Conservation (phyloP, 2,113 vertebrate species). For the Eupsittula cactorum region DNA sequence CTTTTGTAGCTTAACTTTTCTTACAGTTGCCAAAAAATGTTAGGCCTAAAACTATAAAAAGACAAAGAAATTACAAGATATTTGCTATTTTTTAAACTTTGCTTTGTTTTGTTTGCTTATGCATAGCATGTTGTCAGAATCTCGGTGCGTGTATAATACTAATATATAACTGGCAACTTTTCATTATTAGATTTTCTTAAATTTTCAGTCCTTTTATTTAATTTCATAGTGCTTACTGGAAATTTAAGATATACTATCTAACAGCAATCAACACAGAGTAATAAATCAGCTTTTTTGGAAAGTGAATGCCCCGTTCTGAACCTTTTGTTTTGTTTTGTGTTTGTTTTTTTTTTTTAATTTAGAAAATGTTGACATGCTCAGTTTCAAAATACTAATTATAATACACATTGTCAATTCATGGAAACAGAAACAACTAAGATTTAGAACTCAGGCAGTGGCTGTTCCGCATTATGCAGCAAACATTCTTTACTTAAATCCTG, state of each 20-base stretch:
- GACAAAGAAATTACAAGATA: neutral
- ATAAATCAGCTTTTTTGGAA: neutral
- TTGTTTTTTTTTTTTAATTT: neutral
- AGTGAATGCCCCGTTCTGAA: neutral
- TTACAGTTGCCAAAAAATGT: neutral
- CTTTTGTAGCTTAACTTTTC: neutral
- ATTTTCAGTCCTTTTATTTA: neutral
- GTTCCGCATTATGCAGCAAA: neutral
- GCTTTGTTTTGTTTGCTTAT: neutral
- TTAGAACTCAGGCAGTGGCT: neutral
- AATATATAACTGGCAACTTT: neutral
- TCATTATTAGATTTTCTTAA: neutral
- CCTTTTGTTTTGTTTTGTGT: neutral
- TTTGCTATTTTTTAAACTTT: neutral
- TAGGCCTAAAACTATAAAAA: neutral
- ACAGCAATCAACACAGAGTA: neutral
- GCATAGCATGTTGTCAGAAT: neutral
- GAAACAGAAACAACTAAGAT: neutral
- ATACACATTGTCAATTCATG: neutral
- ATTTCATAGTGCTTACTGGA: neutral
- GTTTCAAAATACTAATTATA: neutral
- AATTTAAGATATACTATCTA: neutral
- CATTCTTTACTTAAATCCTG: neutral
- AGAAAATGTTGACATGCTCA: neutral
- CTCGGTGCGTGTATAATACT: neutral